phyloP scores from a whole-genome alignment of 2,113 vertebrate species.

The Danionella cerebrum region DNA sequence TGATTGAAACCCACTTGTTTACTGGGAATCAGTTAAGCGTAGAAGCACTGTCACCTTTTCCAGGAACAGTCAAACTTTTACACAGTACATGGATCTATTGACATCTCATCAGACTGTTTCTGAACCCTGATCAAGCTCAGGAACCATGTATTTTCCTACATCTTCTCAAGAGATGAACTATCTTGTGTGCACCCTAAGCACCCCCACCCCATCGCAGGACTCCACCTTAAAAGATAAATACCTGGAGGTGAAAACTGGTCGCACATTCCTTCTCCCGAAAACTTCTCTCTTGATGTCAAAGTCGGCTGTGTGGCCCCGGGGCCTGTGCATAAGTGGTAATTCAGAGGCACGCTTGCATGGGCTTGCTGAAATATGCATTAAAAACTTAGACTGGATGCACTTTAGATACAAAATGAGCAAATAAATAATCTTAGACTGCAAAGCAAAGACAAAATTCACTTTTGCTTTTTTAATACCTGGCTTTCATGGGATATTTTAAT shows the following conservation, averaged over 20 bases:
- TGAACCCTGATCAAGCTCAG: too few species aligned
- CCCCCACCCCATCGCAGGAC: constrained; percentile 24
- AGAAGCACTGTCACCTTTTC: too few species aligned
- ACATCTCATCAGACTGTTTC: too few species aligned
- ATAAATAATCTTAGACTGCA: constrained; percentile 52
- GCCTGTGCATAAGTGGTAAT: constrained; percentile 79
- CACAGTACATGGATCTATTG: too few species aligned
- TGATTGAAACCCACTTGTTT: too few species aligned
- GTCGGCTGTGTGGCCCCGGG: constrained; percentile 85
- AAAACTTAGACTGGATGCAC: constrained; percentile 68
- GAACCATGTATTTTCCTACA: too few species aligned
- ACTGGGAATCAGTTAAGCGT: too few species aligned
- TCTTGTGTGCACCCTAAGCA: constrained; percentile 50
- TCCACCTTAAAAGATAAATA: constrained; percentile 81
- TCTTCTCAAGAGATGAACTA: constrained; percentile 61
- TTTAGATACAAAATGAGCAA: constrained; percentile 57
- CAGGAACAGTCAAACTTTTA: too few species aligned
- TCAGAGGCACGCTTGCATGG: constrained; percentile 81
- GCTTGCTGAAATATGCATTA: constrained; percentile 97
- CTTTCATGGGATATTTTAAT: too few species aligned
- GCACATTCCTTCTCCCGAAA: constrained; percentile 91
- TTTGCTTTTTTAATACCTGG: constrained; percentile 39
- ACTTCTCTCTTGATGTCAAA: constrained; percentile 83
- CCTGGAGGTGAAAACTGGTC: constrained; percentile 86
- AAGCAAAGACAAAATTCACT: constrained; percentile 38